Percentiles rank a stretch among this genome's conserved stretches.
phyloP scores from a whole-genome alignment of 2,797 vertebrate genomes.

The Galaxias olidus region DNA sequence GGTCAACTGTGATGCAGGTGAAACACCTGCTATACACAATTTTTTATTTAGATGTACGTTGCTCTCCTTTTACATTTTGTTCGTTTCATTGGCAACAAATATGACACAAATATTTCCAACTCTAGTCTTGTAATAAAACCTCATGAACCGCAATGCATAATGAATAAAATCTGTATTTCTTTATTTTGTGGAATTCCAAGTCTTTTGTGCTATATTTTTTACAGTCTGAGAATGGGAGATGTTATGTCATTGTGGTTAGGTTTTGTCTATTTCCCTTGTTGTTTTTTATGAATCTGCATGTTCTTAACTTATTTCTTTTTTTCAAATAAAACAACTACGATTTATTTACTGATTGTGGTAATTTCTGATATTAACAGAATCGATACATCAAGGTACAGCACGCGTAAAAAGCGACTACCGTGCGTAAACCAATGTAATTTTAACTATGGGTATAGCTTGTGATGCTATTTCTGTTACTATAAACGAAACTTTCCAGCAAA shows the following conservation, averaged over 20 bases:
- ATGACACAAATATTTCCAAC: conserved; percentile 47
- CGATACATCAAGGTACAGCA: too few relatives aligned
- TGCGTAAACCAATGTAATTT: too few relatives aligned
- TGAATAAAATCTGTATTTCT: conserved; percentile 64
- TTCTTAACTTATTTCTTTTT: conserved; percentile 93
- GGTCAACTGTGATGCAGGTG: conserved; percentile 51
- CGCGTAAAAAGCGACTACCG: background rate
- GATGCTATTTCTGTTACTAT: too few relatives aligned
- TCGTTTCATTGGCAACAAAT: conserved; percentile 51
- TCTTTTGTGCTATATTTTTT: too few relatives aligned
- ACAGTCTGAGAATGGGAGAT: conserved; percentile 47
- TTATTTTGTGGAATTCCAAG: conserved; percentile 66
- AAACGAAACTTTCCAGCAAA: too few relatives aligned
- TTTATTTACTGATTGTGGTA: conserved; percentile 29
- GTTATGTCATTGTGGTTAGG: conserved; percentile 1
- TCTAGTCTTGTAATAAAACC: conserved; percentile 53
- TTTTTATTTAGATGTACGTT: conserved; percentile 46
- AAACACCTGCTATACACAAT: conserved; percentile 42
- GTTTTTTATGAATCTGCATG: conserved; percentile 76
- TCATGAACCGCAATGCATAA: conserved; percentile 57
- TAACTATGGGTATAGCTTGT: too few relatives aligned
- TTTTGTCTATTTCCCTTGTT: conserved; percentile 59
- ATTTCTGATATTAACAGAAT: conserved; percentile 15
- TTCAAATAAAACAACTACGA: conserved; percentile 61
- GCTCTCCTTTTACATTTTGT: conserved; percentile 54